Evolutionary conservation across 2,888 invertebrate genomes (phyloP).

Genomic region (Myathropa florea): DNA sequence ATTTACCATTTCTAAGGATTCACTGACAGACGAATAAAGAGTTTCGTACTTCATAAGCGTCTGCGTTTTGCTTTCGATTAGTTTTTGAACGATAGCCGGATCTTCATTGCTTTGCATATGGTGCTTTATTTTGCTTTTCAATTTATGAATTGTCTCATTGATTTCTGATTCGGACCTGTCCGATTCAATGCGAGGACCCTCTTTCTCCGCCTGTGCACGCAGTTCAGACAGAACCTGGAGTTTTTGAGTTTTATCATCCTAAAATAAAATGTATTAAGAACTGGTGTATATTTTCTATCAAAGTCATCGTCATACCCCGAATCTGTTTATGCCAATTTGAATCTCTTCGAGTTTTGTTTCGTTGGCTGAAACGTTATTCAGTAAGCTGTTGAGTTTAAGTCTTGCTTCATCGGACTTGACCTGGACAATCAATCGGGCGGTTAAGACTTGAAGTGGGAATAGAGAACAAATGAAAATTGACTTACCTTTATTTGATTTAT

Average conservation of each 20-base stretch:
- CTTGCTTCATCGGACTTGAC: conserved; percentile 70
- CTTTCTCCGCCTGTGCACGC: conserved; percentile 73
- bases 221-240: conserved; percentile 60
- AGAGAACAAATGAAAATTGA: not conserved
- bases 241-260: conserved; percentile 58
- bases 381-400: conserved; percentile 71
- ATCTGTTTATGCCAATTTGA: conserved; percentile 37
- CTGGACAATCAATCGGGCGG: conserved; percentile 42
- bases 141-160: conserved; percentile 76
- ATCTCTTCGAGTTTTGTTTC: conserved; percentile 64
- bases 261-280: not conserved
- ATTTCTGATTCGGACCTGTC: conserved; percentile 80
- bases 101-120: conserved; percentile 74
- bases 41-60: conserved; percentile 79
- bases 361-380: conserved; percentile 57
- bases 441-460: no score
- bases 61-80: conserved; percentile 80
- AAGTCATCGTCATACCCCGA: conserved; percentile 41
- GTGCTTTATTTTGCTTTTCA: conserved; percentile 76
- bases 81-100: conserved; percentile 74
- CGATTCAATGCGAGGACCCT: conserved; percentile 77
- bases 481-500: conserved; percentile 71
- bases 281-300: not conserved
- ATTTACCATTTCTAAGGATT: conserved; percentile 80
- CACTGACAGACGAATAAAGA: conserved; percentile 79